phyloP scores from a whole-genome alignment of 2,797 vertebrate genomes.

The Holocentrus rufus region DNA sequence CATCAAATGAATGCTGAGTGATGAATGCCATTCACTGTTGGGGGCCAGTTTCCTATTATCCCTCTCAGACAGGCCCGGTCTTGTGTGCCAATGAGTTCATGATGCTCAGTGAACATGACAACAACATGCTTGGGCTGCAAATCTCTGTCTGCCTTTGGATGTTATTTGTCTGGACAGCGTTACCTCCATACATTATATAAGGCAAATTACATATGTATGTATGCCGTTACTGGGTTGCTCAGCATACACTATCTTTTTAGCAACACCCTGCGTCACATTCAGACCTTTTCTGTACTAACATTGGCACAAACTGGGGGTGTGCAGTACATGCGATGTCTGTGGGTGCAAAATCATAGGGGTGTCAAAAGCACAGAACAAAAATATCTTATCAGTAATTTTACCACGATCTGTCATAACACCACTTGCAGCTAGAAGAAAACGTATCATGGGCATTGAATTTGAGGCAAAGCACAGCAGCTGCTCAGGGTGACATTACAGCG shows the following conservation, averaged over 20 bases:
- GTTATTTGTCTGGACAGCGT: neutral
- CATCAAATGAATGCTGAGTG: constrained; percentile 62
- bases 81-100: constrained; percentile 17
- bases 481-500: neutral
- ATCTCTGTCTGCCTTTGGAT: neutral
- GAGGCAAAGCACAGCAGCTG: constrained; percentile 8
- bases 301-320: constrained; percentile 11
- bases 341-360: constrained; percentile 27
- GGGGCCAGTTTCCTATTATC: constrained; percentile 51
- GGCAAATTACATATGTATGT: neutral
- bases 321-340: constrained; percentile 16
- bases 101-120: constrained; percentile 7
- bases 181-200: constrained; percentile 14
- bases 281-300: neutral
- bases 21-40: constrained; percentile 52
- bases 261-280: constrained; percentile 3
- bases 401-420: constrained; percentile 11
- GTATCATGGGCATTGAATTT: neutral
- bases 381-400: constrained; percentile 51
- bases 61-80: constrained; percentile 28
- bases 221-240: neutral
- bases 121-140: neutral
- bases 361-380: constrained; percentile 33
- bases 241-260: constrained; percentile 2
- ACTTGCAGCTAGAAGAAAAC: too few species aligned